A percentile compares a stretch with the other conserved stretches of the same genome.
These are phyloP conservation scores for Erannis defoliaria DNA, from an alignment of 2,888 invertebrate species.

Conservation along the genomic window DNA sequence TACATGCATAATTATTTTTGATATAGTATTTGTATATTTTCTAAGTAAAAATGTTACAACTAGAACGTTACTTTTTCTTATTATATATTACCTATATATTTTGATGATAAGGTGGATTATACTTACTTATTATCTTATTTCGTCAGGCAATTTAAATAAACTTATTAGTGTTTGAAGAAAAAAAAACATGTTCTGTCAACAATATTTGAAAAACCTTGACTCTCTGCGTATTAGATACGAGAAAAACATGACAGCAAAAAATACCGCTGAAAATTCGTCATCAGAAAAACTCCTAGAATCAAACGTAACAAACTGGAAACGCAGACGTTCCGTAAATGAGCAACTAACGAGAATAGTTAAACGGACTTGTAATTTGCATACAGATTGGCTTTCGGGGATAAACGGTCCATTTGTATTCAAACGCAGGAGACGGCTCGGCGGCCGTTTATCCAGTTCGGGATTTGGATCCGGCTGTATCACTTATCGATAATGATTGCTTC, in stretches of 20 bases:
- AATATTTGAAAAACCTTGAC: background rate
- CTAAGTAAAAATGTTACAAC: no score
- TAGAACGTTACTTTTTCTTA: no score
- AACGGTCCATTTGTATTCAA: constrained; percentile 86
- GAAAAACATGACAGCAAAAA: background rate
- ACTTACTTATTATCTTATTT: background rate
- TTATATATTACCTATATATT: no score
- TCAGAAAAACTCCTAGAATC: constrained; percentile 29
- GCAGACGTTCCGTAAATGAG: constrained; percentile 83
- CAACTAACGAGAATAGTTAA: constrained; percentile 86
- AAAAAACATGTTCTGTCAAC: background rate
- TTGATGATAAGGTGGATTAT: no score
- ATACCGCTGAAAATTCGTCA: constrained; percentile 3
- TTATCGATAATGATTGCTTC: constrained; percentile 59
- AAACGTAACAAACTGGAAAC: constrained; percentile 64
- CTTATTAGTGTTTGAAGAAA: background rate
- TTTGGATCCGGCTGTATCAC: constrained; percentile 72
- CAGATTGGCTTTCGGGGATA: constrained; percentile 86
- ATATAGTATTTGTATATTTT: no score
- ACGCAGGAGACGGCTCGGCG: constrained; percentile 78
- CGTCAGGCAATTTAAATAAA: background rate
- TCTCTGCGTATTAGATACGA: background rate
- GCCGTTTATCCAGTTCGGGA: constrained; percentile 82
- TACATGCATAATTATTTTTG: background rate
- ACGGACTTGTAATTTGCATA: constrained; percentile 84